phyloP scores from a whole-genome alignment of 2,888 invertebrate genomes.

The Liposcelis brunnea region DNA sequence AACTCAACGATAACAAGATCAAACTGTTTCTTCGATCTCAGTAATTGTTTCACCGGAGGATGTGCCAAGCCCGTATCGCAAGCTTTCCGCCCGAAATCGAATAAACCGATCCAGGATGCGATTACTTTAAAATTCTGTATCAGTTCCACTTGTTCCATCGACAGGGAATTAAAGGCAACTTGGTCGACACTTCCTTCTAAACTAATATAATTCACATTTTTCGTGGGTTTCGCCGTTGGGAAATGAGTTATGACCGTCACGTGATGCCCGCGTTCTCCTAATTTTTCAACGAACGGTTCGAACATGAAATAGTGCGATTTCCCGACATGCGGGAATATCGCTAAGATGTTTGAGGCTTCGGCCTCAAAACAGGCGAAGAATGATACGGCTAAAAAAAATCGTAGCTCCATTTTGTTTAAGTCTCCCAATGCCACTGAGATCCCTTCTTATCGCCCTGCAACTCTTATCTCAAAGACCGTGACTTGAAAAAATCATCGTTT shows the following conservation, averaged over 20 bases:
- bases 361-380: neutral
- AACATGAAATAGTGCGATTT: constrained; percentile 20
- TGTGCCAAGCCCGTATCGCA: constrained; percentile 12
- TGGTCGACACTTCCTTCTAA: neutral
- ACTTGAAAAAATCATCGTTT: no score
- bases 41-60: constrained; percentile 13
- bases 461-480: no score
- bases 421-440: no score
- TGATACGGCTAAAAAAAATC: no score
- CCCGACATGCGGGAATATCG: constrained; percentile 13
- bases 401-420: no score
- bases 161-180: constrained; percentile 14
- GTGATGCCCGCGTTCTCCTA: constrained; percentile 20
- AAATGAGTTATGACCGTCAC: constrained; percentile 19
- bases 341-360: constrained; percentile 14
- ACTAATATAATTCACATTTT: neutral
- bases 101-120: neutral
- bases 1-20: constrained; percentile 51
- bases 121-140: neutral
- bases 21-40: constrained; percentile 25
- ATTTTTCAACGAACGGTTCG: constrained; percentile 17
- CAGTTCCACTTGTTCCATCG: constrained; percentile 23
- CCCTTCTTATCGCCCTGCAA: no score
- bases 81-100: constrained; percentile 7
- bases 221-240: constrained; percentile 11